Evolutionary conservation across 2,113 vertebrate genomes (phyloP).

Genomic region (Drymodes brunneopygia): DNA sequence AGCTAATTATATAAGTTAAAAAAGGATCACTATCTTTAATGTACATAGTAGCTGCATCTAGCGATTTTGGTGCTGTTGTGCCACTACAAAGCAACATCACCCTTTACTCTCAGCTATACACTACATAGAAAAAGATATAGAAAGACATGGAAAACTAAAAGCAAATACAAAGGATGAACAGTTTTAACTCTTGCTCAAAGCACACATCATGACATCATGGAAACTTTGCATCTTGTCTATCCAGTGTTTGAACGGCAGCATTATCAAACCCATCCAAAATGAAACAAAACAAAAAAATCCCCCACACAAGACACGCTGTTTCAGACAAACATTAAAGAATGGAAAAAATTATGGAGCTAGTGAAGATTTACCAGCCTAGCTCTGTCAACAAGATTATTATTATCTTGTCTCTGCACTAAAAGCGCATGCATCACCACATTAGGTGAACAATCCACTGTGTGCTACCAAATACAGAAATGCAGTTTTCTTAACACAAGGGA

Average conservation of each 20-base stretch:
- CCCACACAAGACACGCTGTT: neutral
- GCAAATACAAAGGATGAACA: neutral
- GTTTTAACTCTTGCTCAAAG: neutral
- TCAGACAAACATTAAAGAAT: neutral
- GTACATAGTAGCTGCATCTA: neutral
- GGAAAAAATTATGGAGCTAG: neutral
- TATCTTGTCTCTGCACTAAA: neutral
- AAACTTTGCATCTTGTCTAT: neutral
- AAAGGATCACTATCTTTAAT: neutral
- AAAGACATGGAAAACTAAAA: neutral
- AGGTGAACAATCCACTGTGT: neutral
- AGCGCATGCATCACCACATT: accelerated
- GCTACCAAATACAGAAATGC: neutral
- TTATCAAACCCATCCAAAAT: neutral
- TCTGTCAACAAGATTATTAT: neutral
- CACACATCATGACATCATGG: neutral
- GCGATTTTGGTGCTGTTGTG: neutral
- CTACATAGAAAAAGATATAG: neutral
- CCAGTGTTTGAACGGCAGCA: neutral
- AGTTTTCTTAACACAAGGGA: neutral
- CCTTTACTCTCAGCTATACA: neutral
- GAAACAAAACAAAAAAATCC: neutral
- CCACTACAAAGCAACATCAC: neutral
- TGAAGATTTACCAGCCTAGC: neutral
- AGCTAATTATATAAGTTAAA: neutral